Base-by-base conservation (phyloP, 2,888 invertebrate species). In the Mycalesis mineus region DNA sequence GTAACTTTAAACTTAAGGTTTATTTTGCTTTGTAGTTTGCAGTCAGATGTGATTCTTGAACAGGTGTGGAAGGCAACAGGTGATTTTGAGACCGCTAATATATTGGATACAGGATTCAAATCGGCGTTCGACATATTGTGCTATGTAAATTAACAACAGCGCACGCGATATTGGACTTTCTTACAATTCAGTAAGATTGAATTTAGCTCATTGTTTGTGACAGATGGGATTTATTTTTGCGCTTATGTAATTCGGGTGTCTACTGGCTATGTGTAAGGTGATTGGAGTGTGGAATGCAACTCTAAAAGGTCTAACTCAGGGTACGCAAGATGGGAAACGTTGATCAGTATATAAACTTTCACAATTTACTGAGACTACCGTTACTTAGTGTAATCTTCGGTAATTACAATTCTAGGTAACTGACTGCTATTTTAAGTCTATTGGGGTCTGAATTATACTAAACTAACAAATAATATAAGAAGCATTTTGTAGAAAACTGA, bases 31-130 rank as follows among this genome's bases (percentile, higher is more conserved):
- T 68, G 63, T 6, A 28, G 37, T 48, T 8, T 31, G 58, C 37
- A 60, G 80, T 82, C 82, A 86, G 84, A 86, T 87, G 87, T 88
- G 88, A 88, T 88, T 88, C 78, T 77, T 67, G 74, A 85, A 88
- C 88, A 88, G 88, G 88, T 88, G 88, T 78, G 69, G 72, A 69
- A 58, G 63, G 68, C 74, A 86, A 88, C 88, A 88, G 88, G 88
- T 88, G 88, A 88, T 79, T 82, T 83, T 81, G 78, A 78, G 81
- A 82, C 82, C 82, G 79, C 84, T 84, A 83, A 84, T 84, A 81
- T 84, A 85, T 86, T 83, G 79, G 74, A 74, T 77, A 77, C 78
- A 79, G 78, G 78, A 78, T 82, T 77, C 75, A 82, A 85, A 84
- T 81, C 82, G 75, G 73, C 76, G 74, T 72, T 76, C 78, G 76